Percentiles rank a stretch among this genome's conserved stretches.
phyloP scores from a whole-genome alignment of 2,888 invertebrate species.

The Microplitis deprimator region DNA sequence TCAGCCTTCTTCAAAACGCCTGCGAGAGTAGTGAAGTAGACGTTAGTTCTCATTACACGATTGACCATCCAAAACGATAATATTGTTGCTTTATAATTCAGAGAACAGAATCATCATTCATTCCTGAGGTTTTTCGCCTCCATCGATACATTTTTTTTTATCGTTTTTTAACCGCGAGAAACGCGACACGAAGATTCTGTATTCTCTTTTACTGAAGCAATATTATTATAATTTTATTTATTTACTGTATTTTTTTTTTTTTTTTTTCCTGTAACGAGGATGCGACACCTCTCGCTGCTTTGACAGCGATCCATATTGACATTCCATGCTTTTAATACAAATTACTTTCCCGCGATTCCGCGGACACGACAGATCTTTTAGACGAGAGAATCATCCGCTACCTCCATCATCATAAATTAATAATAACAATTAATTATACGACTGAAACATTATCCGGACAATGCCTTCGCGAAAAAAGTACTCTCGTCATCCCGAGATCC shows the following conservation, averaged over 20 bases:
- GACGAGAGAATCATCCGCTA: neutral
- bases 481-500: neutral
- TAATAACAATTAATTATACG: neutral
- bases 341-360: neutral
- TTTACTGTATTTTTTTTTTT: neutral
- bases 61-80: conserved; percentile 43
- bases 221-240: neutral
- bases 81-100: conserved; percentile 23
- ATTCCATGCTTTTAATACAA: neutral
- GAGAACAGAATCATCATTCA: conserved; percentile 20
- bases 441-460: neutral
- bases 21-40: conserved; percentile 68
- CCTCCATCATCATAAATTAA: neutral
- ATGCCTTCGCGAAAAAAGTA: neutral
- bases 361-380: too few relatives aligned
- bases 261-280: neutral
- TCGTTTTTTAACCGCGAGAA: neutral
- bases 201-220: conserved; percentile 7
- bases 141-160: conserved; percentile 12
- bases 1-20: conserved; percentile 61
- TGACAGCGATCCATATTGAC: neutral
- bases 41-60: conserved; percentile 62
- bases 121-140: conserved; percentile 21
- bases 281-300: neutral
- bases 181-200: conserved; percentile 5